Conservation (phyloP, 2,113 vertebrate species). For the Salvator merianae region DNA sequence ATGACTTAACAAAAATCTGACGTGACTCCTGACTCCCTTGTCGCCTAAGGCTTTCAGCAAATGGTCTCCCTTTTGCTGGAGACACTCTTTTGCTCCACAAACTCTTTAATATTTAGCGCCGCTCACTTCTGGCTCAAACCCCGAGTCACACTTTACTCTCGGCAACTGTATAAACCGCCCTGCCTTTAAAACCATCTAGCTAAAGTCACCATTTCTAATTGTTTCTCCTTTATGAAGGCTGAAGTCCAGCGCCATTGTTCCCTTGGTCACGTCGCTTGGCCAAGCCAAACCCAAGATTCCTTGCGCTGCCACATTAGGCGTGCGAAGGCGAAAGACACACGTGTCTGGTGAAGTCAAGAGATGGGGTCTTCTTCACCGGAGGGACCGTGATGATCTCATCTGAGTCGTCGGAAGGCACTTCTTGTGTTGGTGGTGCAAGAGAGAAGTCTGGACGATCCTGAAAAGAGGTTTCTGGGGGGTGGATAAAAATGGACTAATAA, state of each 20-base stretch:
- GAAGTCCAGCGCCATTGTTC: not conserved
- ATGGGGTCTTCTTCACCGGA: constrained; percentile 65
- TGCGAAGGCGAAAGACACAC: not conserved
- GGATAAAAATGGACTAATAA: not conserved
- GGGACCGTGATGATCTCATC: constrained; percentile 82
- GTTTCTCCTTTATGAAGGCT: no score
- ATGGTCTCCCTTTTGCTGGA: not conserved
- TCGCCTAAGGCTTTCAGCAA: not conserved
- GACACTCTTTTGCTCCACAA: no score
- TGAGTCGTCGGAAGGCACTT: constrained; percentile 82
- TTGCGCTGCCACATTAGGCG: not conserved
- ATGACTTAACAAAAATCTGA: not conserved
- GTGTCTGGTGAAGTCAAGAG: constrained; percentile 4
- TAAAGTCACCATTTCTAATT: not conserved
- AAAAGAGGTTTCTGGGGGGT: constrained; percentile 52
- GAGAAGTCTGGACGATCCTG: not conserved
- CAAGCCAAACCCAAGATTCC: not conserved
- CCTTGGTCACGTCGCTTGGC: not conserved
- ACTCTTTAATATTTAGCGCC: no score
- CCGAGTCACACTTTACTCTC: not conserved
- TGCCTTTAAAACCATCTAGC: not conserved
- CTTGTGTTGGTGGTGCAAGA: constrained; percentile 25
- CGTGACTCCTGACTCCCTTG: not conserved
- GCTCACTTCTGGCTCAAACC: no score
- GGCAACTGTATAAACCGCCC: no score